Evolutionary conservation across 2,113 vertebrate species (phyloP).

Genomic region (Pelecanus crispus): DNA sequence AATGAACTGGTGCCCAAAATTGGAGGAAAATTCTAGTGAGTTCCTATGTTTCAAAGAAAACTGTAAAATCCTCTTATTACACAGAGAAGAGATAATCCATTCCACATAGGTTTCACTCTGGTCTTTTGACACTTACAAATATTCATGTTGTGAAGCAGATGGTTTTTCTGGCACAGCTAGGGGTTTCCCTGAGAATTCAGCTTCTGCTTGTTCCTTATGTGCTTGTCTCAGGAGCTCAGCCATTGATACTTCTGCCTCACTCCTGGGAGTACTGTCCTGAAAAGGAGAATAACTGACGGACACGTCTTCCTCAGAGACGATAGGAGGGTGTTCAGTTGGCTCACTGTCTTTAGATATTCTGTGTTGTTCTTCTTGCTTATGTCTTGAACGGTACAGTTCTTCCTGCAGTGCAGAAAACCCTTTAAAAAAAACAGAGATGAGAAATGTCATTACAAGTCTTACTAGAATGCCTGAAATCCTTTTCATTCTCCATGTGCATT

Average conservation of each 20-base stretch:
- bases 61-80: not conserved
- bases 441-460: not conserved
- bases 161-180: slow-evolving; percentile 42
- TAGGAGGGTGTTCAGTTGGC: slow-evolving; percentile 75
- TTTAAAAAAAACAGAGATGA: slow-evolving; percentile 8
- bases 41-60: not conserved
- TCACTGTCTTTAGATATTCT: slow-evolving; percentile 49
- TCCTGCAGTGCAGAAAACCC: slow-evolving; percentile 91
- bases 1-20: accelerated
- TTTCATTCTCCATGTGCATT: accelerated
- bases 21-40: not conserved
- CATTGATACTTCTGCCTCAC: slow-evolving; percentile 67
- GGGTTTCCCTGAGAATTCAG: slow-evolving; percentile 80
- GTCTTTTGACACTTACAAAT: slow-evolving; percentile 63
- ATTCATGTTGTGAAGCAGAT: slow-evolving; percentile 54
- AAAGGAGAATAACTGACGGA: slow-evolving; percentile 84
- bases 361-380: slow-evolving; percentile 62
- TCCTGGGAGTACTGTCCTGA: slow-evolving; percentile 81
- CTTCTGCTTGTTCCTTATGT: slow-evolving; percentile 77
- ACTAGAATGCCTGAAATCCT: not conserved
- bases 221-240: slow-evolving; percentile 76
- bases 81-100: not conserved
- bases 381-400: slow-evolving; percentile 78
- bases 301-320: slow-evolving; percentile 88
- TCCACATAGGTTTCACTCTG: not conserved